Percentiles rank a stretch among this genome's conserved stretches.
Conservation (phyloP, 2,797 vertebrate genomes). For the Aselliscus stoliczkanus region DNA sequence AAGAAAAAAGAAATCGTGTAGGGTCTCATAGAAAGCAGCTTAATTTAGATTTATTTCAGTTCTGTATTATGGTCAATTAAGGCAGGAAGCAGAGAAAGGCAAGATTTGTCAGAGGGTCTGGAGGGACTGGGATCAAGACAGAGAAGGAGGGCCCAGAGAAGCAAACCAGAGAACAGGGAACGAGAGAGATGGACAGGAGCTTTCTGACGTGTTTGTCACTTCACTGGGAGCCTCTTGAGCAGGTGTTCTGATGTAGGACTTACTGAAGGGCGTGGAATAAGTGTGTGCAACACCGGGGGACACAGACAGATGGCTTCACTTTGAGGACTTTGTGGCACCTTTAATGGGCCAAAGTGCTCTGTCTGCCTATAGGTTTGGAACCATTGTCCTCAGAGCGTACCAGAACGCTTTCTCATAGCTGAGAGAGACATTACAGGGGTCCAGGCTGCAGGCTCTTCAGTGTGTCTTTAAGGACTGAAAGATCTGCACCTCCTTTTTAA, state of each 20-base stretch:
- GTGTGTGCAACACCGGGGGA: neutral
- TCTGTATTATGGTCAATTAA: neutral
- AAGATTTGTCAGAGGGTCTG: neutral
- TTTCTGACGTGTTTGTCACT: neutral
- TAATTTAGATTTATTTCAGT: slow-evolving; percentile 25
- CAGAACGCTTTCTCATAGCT: neutral
- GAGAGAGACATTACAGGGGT: neutral
- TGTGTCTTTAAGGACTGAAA: neutral
- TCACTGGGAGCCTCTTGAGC: neutral
- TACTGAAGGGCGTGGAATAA: neutral
- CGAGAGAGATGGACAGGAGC: neutral
- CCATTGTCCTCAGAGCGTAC: neutral
- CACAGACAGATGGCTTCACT: neutral
- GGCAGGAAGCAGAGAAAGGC: neutral
- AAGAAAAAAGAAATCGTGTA: neutral
- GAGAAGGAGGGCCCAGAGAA: neutral
- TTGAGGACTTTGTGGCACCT: neutral
- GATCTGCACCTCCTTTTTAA: neutral
- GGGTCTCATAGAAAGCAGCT: neutral
- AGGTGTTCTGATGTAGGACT: neutral
- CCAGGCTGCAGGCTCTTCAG: neutral
- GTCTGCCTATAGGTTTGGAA: neutral
- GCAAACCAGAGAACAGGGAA: neutral
- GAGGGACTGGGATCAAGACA: neutral
- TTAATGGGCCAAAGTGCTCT: neutral